Evolutionary conservation across 2,888 invertebrate species (phyloP).

Genomic region (Strigamia maritima): DNA sequence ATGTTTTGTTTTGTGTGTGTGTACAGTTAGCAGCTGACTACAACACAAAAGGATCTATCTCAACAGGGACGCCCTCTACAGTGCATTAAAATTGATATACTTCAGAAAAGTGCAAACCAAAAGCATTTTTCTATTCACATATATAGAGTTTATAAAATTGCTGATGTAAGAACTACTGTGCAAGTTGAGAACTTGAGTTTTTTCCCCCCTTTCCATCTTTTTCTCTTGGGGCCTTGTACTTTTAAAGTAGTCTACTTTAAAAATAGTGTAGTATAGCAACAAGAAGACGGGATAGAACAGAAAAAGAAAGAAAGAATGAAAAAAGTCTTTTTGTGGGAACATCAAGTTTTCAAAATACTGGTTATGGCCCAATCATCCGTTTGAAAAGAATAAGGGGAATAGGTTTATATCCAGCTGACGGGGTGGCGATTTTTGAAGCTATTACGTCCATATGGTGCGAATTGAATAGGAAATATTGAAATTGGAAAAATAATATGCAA

Average conservation of each 20-base stretch:
- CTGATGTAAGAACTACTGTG: conserved; percentile 26
- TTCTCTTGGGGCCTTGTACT: conserved; percentile 20
- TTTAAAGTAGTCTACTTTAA: conserved; percentile 29
- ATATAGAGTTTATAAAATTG: conserved; percentile 18
- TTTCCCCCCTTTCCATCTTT: conserved; percentile 8
- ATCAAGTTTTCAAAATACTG: conserved; percentile 34
- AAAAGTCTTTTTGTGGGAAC: conserved; percentile 24
- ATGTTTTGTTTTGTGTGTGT: conserved; percentile 1
- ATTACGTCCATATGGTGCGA: conserved; percentile 30
- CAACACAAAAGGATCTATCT: conserved; percentile 9
- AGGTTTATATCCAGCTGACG: conserved; percentile 32
- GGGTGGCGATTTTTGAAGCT: conserved; percentile 26
- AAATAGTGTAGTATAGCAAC: conserved; percentile 10
- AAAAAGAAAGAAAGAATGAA: conserved; percentile 13
- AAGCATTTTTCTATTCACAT: conserved; percentile 25
- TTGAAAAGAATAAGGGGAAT: conserved; percentile 34
- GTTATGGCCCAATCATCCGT: conserved; percentile 30
- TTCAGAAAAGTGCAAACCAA: conserved; percentile 28
- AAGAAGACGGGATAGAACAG: conserved; percentile 22
- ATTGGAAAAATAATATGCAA: conserved; percentile 34
- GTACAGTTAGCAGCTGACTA: neutral
- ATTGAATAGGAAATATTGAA: conserved; percentile 28
- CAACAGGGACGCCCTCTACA: neutral
- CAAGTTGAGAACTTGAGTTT: conserved; percentile 16
- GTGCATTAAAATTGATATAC: conserved; percentile 34